Conservation (phyloP, 53 echinoderm and acorn worm genomes). For the Luidia sarsii region DNA sequence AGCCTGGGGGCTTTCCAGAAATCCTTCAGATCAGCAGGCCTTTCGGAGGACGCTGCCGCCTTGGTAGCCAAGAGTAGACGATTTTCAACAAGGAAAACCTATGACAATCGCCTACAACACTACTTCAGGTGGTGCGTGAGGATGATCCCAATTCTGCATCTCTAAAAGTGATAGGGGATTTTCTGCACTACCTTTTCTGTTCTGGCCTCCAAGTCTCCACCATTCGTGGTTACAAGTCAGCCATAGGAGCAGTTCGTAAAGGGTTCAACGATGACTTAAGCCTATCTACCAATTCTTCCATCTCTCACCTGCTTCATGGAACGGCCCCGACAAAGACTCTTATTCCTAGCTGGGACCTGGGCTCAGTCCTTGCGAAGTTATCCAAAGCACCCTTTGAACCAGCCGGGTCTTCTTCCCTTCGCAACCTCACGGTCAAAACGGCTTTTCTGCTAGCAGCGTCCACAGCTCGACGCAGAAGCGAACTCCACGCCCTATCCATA, state of each 20-base stretch:
- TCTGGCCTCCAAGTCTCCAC: slow-evolving; percentile 16
- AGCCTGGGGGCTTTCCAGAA: slow-evolving; percentile 33
- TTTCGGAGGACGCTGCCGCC: slow-evolving; percentile 25
- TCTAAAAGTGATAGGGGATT: slow-evolving; percentile 14
- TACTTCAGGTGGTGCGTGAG: neutral
- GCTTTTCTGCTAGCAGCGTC: slow-evolving; percentile 32
- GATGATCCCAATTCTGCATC: slow-evolving; percentile 15
- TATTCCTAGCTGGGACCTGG: slow-evolving; percentile 11
- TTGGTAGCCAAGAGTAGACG: slow-evolving; percentile 18
- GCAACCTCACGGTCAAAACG: slow-evolving; percentile 12
- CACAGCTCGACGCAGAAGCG: slow-evolving; percentile 9
- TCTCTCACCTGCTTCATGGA: too few relatives aligned
- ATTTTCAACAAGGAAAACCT: neutral
- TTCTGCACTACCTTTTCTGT: neutral
- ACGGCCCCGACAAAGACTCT: neutral
- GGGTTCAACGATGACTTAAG: too few relatives aligned
- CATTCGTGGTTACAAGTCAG: slow-evolving; percentile 27
- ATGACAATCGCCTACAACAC: slow-evolving; percentile 10
- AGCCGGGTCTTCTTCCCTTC: neutral
- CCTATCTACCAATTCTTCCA: too few relatives aligned
- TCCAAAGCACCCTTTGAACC: slow-evolving; percentile 1
- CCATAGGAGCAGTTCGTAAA: neutral
- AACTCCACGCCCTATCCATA: slow-evolving; percentile 28
- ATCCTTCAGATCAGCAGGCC: neutral
- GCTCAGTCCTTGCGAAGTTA: neutral